A percentile compares a stretch with the other conserved stretches of the same genome.
Evolutionary conservation across 2,888 invertebrate genomes (phyloP).

Genomic region (Stegophylla sp.): DNA sequence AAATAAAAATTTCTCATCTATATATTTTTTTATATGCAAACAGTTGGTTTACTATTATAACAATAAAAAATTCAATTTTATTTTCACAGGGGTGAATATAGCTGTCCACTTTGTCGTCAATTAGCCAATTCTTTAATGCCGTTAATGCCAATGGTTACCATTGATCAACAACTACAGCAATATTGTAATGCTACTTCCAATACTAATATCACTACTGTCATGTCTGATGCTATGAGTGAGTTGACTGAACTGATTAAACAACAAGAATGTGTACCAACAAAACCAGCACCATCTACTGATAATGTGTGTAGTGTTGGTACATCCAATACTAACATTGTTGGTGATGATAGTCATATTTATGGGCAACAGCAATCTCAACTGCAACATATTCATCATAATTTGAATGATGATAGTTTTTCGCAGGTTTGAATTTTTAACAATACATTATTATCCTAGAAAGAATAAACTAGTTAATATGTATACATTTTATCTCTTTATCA

Average conservation of each 20-base stretch:
- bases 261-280: neutral
- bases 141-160: conserved; percentile 65
- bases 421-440: conserved; percentile 6
- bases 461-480: too few relatives aligned
- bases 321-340: neutral
- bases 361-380: neutral
- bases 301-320: neutral
- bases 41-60: neutral
- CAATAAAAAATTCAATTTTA: conserved; percentile 40
- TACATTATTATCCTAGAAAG: too few relatives aligned
- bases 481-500: neutral
- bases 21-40: neutral
- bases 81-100: conserved; percentile 79
- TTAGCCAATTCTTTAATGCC: conserved; percentile 89
- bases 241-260: conserved; percentile 4
- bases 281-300: neutral
- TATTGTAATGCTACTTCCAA: neutral
- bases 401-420: neutral
- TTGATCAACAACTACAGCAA: neutral
- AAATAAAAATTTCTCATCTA: too few relatives aligned
- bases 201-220: neutral
- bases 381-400: neutral
- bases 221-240: neutral
- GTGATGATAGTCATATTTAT: neutral
- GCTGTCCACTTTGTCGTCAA: conserved; percentile 94